Conservation (phyloP, 2,888 invertebrate species). For the Graphium colonna region DNA sequence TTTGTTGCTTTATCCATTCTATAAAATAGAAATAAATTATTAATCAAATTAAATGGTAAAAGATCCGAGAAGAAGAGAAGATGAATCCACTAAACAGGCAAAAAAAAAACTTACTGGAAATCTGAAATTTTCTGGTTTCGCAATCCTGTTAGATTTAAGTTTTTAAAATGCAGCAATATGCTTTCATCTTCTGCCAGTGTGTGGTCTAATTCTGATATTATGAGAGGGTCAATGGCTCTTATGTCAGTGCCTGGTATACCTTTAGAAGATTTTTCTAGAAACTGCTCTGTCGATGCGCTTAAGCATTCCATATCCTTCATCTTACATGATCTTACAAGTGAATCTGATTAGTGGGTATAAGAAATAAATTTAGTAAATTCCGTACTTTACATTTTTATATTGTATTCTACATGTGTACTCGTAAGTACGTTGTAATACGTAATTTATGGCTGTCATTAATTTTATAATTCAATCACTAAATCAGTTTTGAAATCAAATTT, state of each 20-base stretch:
- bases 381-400: neutral
- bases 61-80: too few relatives aligned
- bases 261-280: constrained; percentile 49
- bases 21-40: constrained; percentile 25
- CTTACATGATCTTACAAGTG: constrained; percentile 44
- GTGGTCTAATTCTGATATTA: constrained; percentile 41
- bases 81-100: too few relatives aligned
- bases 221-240: constrained; percentile 51
- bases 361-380: neutral
- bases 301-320: constrained; percentile 53
- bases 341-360: constrained; percentile 26
- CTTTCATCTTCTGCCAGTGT: constrained; percentile 37
- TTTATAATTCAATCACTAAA: too few relatives aligned
- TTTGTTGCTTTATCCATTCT: constrained; percentile 53
- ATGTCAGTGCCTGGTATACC: constrained; percentile 50
- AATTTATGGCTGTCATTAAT: too few relatives aligned
- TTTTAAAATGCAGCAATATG: constrained; percentile 43
- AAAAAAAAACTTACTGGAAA: constrained; percentile 48
- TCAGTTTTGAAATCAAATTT: too few relatives aligned
- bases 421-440: too few relatives aligned
- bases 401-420: too few relatives aligned
- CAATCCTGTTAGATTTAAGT: constrained; percentile 54
- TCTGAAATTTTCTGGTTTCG: constrained; percentile 50
- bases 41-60: neutral
- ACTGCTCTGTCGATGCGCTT: constrained; percentile 49